A percentile compares a stretch with the other conserved stretches of the same genome.
Evolutionary conservation across 2,888 invertebrate species (phyloP).

Genomic region (Philhelius pedissequus): DNA sequence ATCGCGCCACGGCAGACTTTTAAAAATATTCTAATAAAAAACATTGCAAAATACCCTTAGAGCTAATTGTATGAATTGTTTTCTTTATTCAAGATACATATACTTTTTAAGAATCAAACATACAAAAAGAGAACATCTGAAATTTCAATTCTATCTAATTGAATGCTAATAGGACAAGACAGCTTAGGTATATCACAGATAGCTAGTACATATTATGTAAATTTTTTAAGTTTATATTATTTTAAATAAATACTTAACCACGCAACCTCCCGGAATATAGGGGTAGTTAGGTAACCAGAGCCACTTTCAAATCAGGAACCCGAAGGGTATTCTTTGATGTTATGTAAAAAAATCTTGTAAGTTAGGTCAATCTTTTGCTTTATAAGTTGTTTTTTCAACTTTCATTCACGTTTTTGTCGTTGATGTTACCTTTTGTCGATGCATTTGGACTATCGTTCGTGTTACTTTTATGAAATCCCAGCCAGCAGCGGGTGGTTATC

Average conservation of each 20-base stretch:
- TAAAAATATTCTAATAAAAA: no score
- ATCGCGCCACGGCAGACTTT: no score
- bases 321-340: conserved; percentile 27
- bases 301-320: not conserved
- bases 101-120: no score
- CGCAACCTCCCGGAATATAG: not conserved
- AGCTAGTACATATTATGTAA: no score
- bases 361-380: conserved; percentile 38
- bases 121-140: no score
- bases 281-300: not conserved
- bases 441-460: not conserved
- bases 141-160: no score
- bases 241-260: not conserved
- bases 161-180: no score
- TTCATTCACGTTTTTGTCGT: conserved; percentile 37
- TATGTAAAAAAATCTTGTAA: conserved; percentile 31
- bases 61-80: no score
- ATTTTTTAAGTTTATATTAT: no score
- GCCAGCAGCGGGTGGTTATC: conserved; percentile 1
- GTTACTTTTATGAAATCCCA: not conserved
- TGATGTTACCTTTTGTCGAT: not conserved
- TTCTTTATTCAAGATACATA: no score
- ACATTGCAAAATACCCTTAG: no score
- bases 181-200: no score
- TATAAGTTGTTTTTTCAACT: conserved; percentile 39